A percentile compares a stretch with the other conserved stretches of the same genome.
Conservation (phyloP, 2,113 vertebrate species). For the Poicephalus meyeri region DNA sequence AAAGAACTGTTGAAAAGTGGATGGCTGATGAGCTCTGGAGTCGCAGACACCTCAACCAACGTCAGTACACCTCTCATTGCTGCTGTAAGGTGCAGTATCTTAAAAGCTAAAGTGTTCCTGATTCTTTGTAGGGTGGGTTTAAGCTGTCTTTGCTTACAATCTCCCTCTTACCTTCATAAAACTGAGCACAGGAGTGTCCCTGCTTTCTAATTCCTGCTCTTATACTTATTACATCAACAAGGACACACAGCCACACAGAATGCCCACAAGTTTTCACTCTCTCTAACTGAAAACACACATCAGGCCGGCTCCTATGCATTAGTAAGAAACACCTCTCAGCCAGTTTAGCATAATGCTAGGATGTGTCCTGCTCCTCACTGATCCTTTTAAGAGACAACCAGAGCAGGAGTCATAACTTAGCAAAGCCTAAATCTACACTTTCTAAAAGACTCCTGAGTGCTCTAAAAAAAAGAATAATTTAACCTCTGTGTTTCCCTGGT, state of each 20-base stretch:
- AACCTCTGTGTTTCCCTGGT: background rate
- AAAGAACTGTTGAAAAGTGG: background rate
- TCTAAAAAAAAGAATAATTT: background rate
- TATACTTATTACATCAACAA: background rate
- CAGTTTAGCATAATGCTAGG: background rate
- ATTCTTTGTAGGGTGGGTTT: background rate
- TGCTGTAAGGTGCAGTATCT: background rate
- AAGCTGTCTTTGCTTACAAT: background rate
- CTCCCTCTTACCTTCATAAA: background rate
- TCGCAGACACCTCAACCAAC: background rate
- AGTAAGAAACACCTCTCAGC: background rate
- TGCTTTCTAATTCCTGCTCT: background rate
- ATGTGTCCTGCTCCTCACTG: background rate
- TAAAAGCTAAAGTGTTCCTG: background rate
- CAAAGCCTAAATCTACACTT: background rate
- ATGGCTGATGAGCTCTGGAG: background rate
- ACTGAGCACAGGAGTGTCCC: accelerated
- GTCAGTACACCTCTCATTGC: background rate
- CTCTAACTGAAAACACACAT: background rate
- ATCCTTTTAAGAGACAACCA: background rate
- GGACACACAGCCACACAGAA: too few relatives aligned
- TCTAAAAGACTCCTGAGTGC: background rate
- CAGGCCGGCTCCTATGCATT: background rate
- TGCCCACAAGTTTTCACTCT: background rate
- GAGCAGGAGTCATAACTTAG: background rate